These are phyloP conservation scores for Chlamydotis undulata DNA, from an alignment of 2,113 vertebrate species.

Conservation along the genomic window DNA sequence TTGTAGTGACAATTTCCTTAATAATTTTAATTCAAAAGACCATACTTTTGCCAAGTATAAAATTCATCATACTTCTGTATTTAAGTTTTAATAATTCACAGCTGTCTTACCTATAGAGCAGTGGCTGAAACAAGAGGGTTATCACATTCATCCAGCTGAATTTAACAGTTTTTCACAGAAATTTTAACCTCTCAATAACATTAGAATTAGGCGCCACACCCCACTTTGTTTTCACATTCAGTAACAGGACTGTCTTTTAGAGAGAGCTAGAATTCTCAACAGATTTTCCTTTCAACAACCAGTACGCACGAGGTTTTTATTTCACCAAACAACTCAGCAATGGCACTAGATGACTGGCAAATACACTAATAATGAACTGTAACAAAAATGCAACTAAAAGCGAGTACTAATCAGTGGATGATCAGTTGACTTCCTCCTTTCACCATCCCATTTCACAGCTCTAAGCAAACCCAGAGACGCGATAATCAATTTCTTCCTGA, in stretches of 20 bases:
- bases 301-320: background rate
- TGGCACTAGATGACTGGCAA: background rate
- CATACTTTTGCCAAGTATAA: background rate
- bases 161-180: background rate
- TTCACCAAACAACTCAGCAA: background rate
- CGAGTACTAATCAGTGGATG: background rate
- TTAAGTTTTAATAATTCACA: background rate
- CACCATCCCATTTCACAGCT: background rate
- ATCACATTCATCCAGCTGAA: background rate
- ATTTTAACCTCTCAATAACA: background rate
- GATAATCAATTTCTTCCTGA: constrained; percentile 23
- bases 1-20: background rate
- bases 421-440: background rate
- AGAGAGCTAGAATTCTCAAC: background rate
- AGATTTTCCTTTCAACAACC: background rate
- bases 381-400: background rate
- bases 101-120: background rate
- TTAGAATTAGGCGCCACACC: background rate
- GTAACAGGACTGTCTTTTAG: background rate
- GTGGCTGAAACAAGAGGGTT: background rate
- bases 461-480: background rate
- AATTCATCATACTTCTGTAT: background rate
- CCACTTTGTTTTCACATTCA: background rate
- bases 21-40: background rate
- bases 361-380: too few relatives aligned